Conservation (phyloP, 2,888 invertebrate genomes). For the Ochropleura leucogaster region DNA sequence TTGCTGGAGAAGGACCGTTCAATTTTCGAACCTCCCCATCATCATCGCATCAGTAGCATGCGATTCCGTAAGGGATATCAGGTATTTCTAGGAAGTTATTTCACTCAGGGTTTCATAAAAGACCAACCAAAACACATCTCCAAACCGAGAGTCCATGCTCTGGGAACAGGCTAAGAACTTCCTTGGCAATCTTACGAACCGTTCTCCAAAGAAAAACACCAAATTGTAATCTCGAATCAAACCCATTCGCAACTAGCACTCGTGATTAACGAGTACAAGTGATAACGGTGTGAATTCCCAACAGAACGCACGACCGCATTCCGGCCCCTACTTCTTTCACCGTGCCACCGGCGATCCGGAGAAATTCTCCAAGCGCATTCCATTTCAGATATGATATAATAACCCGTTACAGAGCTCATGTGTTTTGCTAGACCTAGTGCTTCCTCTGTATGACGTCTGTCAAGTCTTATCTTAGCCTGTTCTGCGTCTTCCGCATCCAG, state of each 20-base stretch:
- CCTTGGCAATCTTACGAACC: not conserved
- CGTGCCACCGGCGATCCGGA: conserved; percentile 68
- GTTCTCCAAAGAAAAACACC: not conserved
- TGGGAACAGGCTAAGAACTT: too few species aligned
- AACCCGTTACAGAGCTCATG: conserved; percentile 68
- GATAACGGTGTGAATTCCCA: conserved; percentile 67
- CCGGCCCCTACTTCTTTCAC: conserved; percentile 75
- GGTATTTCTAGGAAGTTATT: too few species aligned
- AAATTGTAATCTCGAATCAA: conserved; percentile 56
- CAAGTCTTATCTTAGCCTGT: conserved; percentile 25
- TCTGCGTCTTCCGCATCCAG: conserved; percentile 15
- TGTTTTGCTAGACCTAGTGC: conserved; percentile 61
- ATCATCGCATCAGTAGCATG: too few species aligned
- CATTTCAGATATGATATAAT: conserved; percentile 74
- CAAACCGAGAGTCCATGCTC: too few species aligned
- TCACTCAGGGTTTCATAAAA: too few species aligned
- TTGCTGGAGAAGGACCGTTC: too few species aligned
- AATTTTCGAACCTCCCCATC: too few species aligned
- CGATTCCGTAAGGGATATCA: too few species aligned
- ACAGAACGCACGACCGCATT: conserved; percentile 75
- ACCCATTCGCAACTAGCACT: conserved; percentile 51
- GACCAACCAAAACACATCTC: too few species aligned
- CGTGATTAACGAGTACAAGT: conserved; percentile 66
- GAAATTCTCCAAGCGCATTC: conserved; percentile 78
- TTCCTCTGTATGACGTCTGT: conserved; percentile 41